Base-by-base conservation (phyloP, 2,888 invertebrate species). In the Parnassius apollo region DNA sequence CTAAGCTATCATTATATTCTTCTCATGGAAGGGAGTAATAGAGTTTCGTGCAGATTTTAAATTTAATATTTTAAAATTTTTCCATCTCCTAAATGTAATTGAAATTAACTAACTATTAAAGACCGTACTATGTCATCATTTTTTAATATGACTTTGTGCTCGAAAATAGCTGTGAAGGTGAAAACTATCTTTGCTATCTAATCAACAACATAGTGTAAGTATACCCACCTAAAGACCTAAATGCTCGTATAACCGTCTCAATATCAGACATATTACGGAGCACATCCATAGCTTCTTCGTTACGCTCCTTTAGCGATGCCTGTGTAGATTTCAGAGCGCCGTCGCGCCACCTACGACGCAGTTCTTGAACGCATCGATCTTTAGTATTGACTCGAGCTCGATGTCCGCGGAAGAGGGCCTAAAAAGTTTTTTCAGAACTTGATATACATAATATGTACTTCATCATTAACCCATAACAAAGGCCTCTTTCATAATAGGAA, bases 381-480 rank as follows among this genome's bases (percentile, higher is more conserved):
- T 53, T 22, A 18, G 75, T 68, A 1, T 70, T 70, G 18, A 75
- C 64, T 12, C 92, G 84, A 2, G 74, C 85, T 35, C 72, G 75
- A 71, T 93, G 88, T 0, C 93, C 94, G 2, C 93, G 92, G 86
- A 92, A 93, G 54, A 89, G 80, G 4, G 93, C 92, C 87, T 92
- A 66, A 18, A 69, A 72, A 9, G 22, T 25, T 13, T 9, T 25
- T 3, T 49, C 13, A 49, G 49, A 49, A 49, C 11, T 49, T n/a
- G 7, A 46, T 44, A 8, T 10, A 44, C 44, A 11, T 2, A 18
- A 18, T 18, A 18, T 18, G 18, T 18, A 44, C 11, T 44, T 44
- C 44, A 11, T 44, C 10, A 11, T 44, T 44, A 11, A 44, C 11
- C 11, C 10, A 11, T 44, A 11, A 35, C 35, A 35, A 7, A 35